These are phyloP conservation scores for Gymnocheta viridis DNA, from an alignment of 2,888 invertebrate genomes.

Conservation along the genomic window DNA sequence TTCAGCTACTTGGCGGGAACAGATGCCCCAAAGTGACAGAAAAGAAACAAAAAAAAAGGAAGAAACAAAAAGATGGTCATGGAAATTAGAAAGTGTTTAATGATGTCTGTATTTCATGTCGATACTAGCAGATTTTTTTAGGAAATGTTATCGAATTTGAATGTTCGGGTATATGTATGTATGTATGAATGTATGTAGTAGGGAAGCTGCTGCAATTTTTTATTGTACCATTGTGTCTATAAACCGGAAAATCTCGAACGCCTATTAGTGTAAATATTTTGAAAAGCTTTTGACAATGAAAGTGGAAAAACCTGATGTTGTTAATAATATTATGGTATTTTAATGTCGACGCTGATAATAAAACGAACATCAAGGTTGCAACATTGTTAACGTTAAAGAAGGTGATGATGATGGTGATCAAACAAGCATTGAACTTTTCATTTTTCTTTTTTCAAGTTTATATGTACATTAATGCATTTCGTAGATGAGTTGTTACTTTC, in stretches of 20 bases:
- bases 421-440: constrained; percentile 43
- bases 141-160: constrained; percentile 31
- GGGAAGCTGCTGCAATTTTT: not conserved
- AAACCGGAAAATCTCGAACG: constrained; percentile 21
- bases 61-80: constrained; percentile 45
- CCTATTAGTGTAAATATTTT: constrained; percentile 13
- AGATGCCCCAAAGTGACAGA: not conserved
- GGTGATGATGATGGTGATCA: not conserved
- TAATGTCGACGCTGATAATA: not conserved
- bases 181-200: too few species aligned
- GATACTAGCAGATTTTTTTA: constrained; percentile 36
- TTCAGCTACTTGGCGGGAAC: not conserved
- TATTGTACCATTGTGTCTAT: not conserved
- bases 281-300: constrained; percentile 64
- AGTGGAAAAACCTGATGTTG: constrained; percentile 70
- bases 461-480: not conserved
- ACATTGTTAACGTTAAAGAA: not conserved
- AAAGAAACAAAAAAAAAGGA: not conserved
- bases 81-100: constrained; percentile 66
- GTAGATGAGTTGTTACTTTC: not conserved
- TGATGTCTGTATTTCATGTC: constrained; percentile 11
- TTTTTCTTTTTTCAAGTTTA: not conserved
- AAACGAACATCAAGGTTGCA: not conserved
- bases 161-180: not conserved
- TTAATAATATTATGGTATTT: constrained; percentile 10